Base-by-base conservation (phyloP, 2,888 invertebrate species). In the Crocallis elinguaria region DNA sequence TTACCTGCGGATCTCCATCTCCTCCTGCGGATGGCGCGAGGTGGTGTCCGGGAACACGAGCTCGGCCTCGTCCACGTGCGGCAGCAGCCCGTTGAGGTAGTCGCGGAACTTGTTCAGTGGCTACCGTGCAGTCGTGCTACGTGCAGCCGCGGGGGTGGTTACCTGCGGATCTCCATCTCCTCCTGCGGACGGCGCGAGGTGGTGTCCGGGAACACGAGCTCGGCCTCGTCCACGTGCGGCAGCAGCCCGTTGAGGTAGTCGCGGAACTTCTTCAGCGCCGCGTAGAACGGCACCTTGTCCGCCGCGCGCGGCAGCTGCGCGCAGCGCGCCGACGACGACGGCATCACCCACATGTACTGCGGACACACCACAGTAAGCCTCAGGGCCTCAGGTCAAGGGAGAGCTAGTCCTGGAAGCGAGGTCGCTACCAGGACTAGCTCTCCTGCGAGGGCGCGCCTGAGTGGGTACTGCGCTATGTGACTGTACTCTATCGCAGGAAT, bases 301-400 rank as follows among this genome's bases (percentile, higher is more conserved):
- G 98, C 97, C 13, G 98, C 98, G 68, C 98, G 94, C n/a, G 99
- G 99, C 68, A 99, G 92, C 86, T 99, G 98, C 29, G 99, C 98
- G 92, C 98, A 99, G 44, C 99, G 94, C 41, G 99, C 98, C 77
- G 98, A 98, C 42, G 98, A 98, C 46, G 98, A 99, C 62, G 99
- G 99, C 98, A 99, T 98, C 80, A 99, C 99, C 97, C 98, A 99
- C 93, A 98, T 97, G 84, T 97, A 96, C 98, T 98, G 93, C 9
- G 92, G 92, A 44, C 1, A 2, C n/a, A n/a, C n/a, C n/a, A n/a
- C n/a, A n/a, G n/a, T n/a, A n/a, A n/a, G n/a, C n/a, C n/a, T n/a
- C n/a, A n/a, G n/a, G n/a, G n/a, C n/a, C n/a, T n/a, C n/a, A n/a
- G 16, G 3, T 11, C 19, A 14, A n/a, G 16, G 9, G 49, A 27